A percentile compares a stretch with the other conserved stretches of the same genome.
phyloP scores from a whole-genome alignment of 2,797 vertebrate genomes.

The Tokudaia tokunoshimensis region DNA sequence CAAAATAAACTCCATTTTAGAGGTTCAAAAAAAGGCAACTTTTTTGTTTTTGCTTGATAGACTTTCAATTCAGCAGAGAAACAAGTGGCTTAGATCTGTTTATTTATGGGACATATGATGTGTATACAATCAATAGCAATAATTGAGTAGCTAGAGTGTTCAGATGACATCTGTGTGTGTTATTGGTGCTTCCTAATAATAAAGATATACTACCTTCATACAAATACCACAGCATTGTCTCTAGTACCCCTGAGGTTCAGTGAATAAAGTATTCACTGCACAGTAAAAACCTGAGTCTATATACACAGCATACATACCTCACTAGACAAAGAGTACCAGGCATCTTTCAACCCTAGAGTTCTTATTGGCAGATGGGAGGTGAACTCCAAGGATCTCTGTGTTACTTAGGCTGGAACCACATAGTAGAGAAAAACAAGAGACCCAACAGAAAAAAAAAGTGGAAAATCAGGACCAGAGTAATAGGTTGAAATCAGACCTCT shows the following conservation, averaged over 20 bases:
- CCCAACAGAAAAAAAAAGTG: no score
- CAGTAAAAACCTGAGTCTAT: not conserved
- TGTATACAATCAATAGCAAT: not conserved
- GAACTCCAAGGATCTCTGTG: no score
- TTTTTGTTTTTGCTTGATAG: not conserved
- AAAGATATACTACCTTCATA: not conserved
- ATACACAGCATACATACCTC: not conserved
- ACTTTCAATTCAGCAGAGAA: not conserved
- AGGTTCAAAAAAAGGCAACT: not conserved
- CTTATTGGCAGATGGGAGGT: no score
- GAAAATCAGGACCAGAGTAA: no score
- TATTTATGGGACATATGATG: not conserved
- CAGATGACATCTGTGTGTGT: not conserved
- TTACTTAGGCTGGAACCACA: no score
- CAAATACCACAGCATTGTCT: not conserved
- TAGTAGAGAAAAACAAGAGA: no score
- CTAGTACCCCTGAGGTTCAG: not conserved
- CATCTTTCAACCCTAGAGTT: not conserved
- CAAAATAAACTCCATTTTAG: not conserved
- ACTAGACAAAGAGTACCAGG: not conserved
- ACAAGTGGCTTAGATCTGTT: not conserved
- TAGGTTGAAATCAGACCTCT: no score
- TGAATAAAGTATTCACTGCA: not conserved
- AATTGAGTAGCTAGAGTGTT: not conserved
- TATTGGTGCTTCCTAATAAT: not conserved